These are phyloP conservation scores for Drosophila lacteicornis DNA, from an alignment of 1,140 invertebrate species.

Conservation along the genomic window DNA sequence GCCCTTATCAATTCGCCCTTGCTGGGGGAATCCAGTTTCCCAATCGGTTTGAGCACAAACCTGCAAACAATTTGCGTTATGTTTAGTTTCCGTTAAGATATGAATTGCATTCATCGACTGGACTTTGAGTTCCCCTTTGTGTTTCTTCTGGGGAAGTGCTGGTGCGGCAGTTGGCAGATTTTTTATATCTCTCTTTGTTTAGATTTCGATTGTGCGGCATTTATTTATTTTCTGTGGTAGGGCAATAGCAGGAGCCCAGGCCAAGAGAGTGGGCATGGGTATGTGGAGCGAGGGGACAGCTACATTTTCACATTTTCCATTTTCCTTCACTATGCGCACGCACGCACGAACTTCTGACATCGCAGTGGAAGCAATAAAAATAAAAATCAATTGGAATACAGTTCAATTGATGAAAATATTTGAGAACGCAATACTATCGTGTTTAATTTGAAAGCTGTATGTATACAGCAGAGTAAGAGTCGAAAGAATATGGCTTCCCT, in stretches of 20 bases:
- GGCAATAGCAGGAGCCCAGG: background rate
- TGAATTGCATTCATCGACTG: slow-evolving; percentile 34
- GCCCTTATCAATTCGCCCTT: slow-evolving; percentile 26
- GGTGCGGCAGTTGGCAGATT: slow-evolving; percentile 49
- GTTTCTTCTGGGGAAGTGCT: slow-evolving; percentile 40
- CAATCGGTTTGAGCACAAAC: slow-evolving; percentile 20
- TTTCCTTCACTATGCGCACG: slow-evolving; percentile 25
- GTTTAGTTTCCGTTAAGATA: slow-evolving; percentile 32
- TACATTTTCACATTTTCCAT: slow-evolving; percentile 39
- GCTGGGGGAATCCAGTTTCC: slow-evolving; percentile 7
- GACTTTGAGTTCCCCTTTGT: slow-evolving; percentile 42
- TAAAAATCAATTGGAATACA: slow-evolving; percentile 38
- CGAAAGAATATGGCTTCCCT: background rate
- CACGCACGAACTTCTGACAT: slow-evolving; percentile 41
- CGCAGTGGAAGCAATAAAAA: slow-evolving; percentile 21
- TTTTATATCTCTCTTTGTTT: slow-evolving; percentile 59
- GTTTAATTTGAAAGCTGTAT: slow-evolving; percentile 18
- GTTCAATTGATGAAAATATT: slow-evolving; percentile 35
- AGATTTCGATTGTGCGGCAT: slow-evolving; percentile 60
- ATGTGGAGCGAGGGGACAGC: slow-evolving; percentile 13
- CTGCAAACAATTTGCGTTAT: slow-evolving; percentile 10
- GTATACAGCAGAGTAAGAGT: background rate
- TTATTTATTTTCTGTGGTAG: slow-evolving; percentile 42
- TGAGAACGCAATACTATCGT: slow-evolving; percentile 5
- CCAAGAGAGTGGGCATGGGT: background rate